Evolutionary conservation across 2,113 vertebrate species (phyloP).

Genomic region (Trogon surrucura): DNA sequence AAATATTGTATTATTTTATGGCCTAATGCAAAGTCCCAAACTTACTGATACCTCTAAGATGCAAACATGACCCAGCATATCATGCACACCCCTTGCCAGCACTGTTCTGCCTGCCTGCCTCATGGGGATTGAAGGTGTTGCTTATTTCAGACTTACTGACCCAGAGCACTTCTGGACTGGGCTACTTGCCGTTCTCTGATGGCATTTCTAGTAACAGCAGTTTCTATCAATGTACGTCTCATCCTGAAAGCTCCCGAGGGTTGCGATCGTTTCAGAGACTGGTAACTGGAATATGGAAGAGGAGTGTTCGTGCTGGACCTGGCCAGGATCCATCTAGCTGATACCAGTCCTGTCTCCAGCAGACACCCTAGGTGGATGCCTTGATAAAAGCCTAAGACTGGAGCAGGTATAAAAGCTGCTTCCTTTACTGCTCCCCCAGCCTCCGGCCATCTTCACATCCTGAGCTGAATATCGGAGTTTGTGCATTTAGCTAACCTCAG

Average conservation of each 20-base stretch:
- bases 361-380: not conserved
- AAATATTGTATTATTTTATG: not conserved
- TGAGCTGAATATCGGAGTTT: not conserved
- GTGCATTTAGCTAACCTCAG: not conserved
- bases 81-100: not conserved
- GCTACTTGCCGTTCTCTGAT: not conserved
- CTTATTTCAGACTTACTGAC: not conserved
- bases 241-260: not conserved
- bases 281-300: not conserved
- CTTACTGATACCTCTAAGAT: not conserved
- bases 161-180: not conserved
- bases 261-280: not conserved
- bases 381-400: not conserved
- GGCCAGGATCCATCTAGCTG: not conserved
- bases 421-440: not conserved
- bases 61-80: not conserved
- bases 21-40: not conserved
- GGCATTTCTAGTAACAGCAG: not conserved
- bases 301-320: not conserved
- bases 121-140: not conserved
- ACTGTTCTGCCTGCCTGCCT: not conserved
- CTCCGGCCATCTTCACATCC: not conserved
- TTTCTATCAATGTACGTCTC: not conserved
- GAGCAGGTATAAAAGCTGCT: not conserved
- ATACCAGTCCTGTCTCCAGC: not conserved